Evolutionary conservation across 2,797 vertebrate species (phyloP), one percentile per base, ranked within the genome.

Genomic region (Onychomys arenicola): DNA sequence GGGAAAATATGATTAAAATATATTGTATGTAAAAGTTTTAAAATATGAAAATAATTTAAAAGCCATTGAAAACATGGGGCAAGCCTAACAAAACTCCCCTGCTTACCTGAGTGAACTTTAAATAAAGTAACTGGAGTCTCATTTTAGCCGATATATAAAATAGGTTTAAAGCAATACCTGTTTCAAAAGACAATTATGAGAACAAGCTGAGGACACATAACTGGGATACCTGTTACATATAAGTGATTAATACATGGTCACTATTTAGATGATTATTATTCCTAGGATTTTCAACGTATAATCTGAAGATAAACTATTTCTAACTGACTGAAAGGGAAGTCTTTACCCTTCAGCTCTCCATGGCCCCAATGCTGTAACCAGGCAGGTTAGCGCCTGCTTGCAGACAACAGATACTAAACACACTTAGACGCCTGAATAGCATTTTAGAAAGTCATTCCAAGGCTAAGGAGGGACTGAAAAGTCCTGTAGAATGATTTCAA

Each of bases 201-300:
- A 59, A 93, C 55, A 59, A 67, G 92, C 73, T 89, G 63, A 96
- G 81, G 34, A 77, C 55, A 78, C n/a, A 8, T 90, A 89, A 92
- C 93, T 82, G 52, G 88, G 93, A 91, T 95, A 65, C 80, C 75
- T 46, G 73, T 95, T 67, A 96, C 81, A 77, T 77, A 77, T 78
- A 92, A 88, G 82, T 92, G 86, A 90, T 71, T 90, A 94, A 92
- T 80, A 40, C 52, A 65, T 71, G 61, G 34, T 71, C 91, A 13
- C 82, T 95, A 80, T 89, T 91, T 80, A 32, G 71, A 75, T 90
- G 76, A 81, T 95, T 63, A 85, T 93, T 94, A 91, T 91, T 93
- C 76, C 43, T 83, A 67, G 77, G 82, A 81, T 61, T 96, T 96
- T 91, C 59, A 57, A 29, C n/a, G 52, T 93, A 27, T 95, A 93